A percentile compares a stretch with the other conserved stretches of the same genome.
These are phyloP conservation scores for Andrena marginata DNA, from an alignment of 2,888 invertebrate genomes.

Conservation along the genomic window DNA sequence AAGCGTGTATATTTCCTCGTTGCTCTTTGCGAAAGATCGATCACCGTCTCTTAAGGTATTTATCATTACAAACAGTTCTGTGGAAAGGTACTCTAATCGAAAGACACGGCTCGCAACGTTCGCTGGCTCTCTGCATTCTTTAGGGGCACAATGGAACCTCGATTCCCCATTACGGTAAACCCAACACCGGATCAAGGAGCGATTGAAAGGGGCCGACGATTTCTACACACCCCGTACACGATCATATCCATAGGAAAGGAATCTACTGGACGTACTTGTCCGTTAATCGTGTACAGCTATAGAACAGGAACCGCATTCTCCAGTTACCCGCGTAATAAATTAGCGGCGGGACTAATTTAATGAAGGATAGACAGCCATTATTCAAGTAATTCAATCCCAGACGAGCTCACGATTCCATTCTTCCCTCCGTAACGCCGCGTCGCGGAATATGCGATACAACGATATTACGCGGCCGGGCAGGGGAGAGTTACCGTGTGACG, in stretches of 20 bases:
- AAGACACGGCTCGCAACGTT: neutral
- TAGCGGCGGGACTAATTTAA: slow-evolving; percentile 72
- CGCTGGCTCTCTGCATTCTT: slow-evolving; percentile 1
- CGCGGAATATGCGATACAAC: slow-evolving; percentile 15
- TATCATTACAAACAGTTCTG: neutral
- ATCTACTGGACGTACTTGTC: slow-evolving; percentile 51
- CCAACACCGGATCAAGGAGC: neutral
- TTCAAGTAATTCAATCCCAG: slow-evolving; percentile 70
- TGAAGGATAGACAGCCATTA: slow-evolving; percentile 68
- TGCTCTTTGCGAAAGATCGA: neutral
- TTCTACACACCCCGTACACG: slow-evolving; percentile 1
- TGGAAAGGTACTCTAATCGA: neutral
- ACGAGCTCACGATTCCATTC: slow-evolving; percentile 53
- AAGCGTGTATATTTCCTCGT: neutral
- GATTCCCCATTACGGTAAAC: neutral
- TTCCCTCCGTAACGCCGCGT: slow-evolving; percentile 27
- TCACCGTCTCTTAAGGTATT: too few relatives aligned
- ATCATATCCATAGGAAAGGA: slow-evolving; percentile 29
- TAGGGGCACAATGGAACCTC: neutral
- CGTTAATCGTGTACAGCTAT: slow-evolving; percentile 54
- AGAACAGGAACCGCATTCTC: slow-evolving; percentile 59
- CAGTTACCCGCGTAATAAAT: slow-evolving; percentile 68
- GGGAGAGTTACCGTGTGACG: slow-evolving; percentile 38
- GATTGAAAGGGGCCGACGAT: slow-evolving; percentile 15
- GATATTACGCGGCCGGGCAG: slow-evolving; percentile 43